Evolutionary conservation across 2,797 vertebrate genomes (phyloP), one percentile per base, ranked within the genome.

Genomic region (Chrysolophus pictus): DNA sequence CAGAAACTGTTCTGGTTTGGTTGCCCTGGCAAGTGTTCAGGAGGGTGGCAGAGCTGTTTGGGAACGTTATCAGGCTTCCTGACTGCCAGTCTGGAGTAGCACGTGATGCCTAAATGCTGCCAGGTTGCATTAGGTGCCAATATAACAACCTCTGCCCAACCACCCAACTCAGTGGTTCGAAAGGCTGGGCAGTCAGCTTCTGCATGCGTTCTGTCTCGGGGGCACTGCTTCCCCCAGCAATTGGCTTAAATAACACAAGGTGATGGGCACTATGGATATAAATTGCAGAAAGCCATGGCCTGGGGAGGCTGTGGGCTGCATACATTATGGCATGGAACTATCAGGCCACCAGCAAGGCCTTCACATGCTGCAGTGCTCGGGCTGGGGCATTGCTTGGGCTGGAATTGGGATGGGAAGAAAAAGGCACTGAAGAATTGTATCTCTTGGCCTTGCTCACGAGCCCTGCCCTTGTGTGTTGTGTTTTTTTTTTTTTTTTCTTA

Each of bases 181-280:
- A 5, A 9, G 73, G 63, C 42, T 4, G 12, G 47, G 33, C 5
- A 2, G 41, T 60, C 1, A 0, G 44, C 29, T 77, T 41, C 49
- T 24, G 33, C 41, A 41, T 78, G 35, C 59, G 3, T 44, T 10
- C 8, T 12, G 24, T 71, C 65, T 85, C 0, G 0, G 44, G 69
- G 84, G 78, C 28, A 8, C 41, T 46, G 33, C 1, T 0, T 81
- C 37, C 56, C 67, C 47, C 0, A 0, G 68, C 0, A 1, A 44
- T 42, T 65, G 51, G 19, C 49, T 92, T 84, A 90, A 95, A 89
- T 91, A 90, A 84, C 76, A 71, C 8, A 17, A 55, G 73, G 47
- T 87, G 76, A 76, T 0, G 16, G 28, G 35, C 2, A 7, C 56
- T 53, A 3, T 29, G 4, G 37, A 67, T 88, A 91, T 87, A 71